These are phyloP conservation scores for Sigmodon hispidus DNA, from an alignment of 2,113 vertebrate genomes.

Conservation along the genomic window DNA sequence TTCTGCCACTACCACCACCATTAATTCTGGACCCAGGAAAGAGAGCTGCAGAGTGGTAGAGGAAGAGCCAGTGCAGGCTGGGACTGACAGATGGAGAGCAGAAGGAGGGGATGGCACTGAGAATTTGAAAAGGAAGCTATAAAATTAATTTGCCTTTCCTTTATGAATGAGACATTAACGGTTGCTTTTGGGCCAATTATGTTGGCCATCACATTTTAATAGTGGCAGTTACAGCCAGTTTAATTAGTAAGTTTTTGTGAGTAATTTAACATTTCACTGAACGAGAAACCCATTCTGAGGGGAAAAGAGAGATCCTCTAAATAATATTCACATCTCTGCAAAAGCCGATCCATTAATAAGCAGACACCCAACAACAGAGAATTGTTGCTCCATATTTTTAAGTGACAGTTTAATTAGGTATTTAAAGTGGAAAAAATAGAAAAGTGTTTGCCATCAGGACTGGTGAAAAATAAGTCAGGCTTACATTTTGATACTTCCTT, in stretches of 20 bases:
- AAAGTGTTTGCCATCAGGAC: slow-evolving; percentile 44
- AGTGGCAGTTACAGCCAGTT: slow-evolving; percentile 64
- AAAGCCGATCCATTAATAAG: slow-evolving; percentile 63
- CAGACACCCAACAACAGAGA: slow-evolving; percentile 41
- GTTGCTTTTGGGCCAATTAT: slow-evolving; percentile 69
- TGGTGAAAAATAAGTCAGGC: slow-evolving; percentile 12
- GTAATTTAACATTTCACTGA: slow-evolving; percentile 69
- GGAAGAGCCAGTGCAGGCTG: neutral
- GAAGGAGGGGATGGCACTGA: neutral
- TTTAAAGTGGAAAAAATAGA: slow-evolving; percentile 67
- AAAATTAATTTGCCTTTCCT: slow-evolving; percentile 61
- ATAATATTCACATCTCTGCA: slow-evolving; percentile 52
- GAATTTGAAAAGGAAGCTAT: slow-evolving; percentile 58
- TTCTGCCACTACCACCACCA: neutral
- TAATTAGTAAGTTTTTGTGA: slow-evolving; percentile 71
- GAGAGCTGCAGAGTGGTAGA: neutral
- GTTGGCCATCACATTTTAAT: slow-evolving; percentile 63
- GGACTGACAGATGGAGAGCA: slow-evolving; percentile 40
- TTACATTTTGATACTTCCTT: slow-evolving; percentile 39
- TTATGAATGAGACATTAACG: slow-evolving; percentile 50
- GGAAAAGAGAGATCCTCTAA: slow-evolving; percentile 56
- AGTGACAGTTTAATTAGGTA: slow-evolving; percentile 75
- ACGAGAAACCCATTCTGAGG: slow-evolving; percentile 57
- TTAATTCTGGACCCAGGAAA: neutral
- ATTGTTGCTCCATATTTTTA: slow-evolving; percentile 60